phyloP scores from a whole-genome alignment of 2,888 invertebrate genomes.

The Campoplex capitator region DNA sequence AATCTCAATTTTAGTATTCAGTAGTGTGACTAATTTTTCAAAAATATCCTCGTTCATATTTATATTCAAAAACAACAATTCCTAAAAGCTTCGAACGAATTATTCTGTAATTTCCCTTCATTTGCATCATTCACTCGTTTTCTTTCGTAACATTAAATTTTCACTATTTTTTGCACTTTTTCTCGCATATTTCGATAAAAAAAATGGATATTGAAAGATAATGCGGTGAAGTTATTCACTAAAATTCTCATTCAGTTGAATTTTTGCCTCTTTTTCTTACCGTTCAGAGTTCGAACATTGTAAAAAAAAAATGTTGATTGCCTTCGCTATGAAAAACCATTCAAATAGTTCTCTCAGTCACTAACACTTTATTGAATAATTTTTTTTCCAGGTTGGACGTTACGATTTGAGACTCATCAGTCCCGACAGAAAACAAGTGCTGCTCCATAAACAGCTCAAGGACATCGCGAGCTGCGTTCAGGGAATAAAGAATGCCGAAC shows the following conservation, averaged over 20 bases:
- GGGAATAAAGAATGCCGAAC: constrained; percentile 92
- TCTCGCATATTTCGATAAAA: no score
- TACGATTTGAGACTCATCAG: constrained; percentile 95
- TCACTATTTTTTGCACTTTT: no score
- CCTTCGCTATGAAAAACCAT: background rate
- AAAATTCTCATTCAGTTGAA: no score
- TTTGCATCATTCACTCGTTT: no score
- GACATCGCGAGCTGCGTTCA: constrained; percentile 95
- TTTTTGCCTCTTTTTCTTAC: no score
- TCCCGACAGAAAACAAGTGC: constrained; percentile 95
- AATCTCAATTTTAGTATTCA: background rate
- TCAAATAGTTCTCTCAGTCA: background rate
- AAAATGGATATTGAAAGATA: no score
- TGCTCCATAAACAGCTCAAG: constrained; percentile 94
- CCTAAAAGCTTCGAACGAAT: background rate
- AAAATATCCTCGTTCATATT: no score
- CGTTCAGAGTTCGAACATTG: no score
- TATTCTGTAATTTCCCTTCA: background rate
- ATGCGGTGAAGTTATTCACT: no score
- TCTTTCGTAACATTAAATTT: no score
- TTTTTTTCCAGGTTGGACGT: constrained; percentile 89
- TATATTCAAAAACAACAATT: no score
- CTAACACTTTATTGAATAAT: constrained; percentile 1
- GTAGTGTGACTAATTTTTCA: background rate
- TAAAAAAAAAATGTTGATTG: background rate